These are phyloP conservation scores for Zingel zingel DNA, from an alignment of 2,113 vertebrate species.

Conservation along the genomic window DNA sequence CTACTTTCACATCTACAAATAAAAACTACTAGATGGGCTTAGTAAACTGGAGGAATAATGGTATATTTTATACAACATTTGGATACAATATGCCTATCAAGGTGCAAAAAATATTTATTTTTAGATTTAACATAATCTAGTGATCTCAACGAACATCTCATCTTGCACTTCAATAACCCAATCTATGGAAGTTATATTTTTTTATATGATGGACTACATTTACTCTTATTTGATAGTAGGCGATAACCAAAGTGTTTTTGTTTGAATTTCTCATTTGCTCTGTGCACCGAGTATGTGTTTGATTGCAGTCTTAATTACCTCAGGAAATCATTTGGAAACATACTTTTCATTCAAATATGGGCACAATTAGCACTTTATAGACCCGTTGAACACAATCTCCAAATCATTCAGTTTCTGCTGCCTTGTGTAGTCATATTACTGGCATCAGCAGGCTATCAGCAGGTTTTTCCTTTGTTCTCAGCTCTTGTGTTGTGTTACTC, in stretches of 20 bases:
- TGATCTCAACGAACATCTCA: neutral
- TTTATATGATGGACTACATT: constrained; percentile 4
- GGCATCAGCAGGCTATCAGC: constrained; percentile 68
- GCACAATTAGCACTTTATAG: constrained; percentile 68
- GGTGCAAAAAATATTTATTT: constrained; percentile 10
- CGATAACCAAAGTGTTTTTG: constrained; percentile 28
- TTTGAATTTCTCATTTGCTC: constrained; percentile 32
- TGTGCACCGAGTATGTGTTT: neutral
- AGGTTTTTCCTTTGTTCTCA: constrained; percentile 70
- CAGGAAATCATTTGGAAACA: constrained; percentile 42
- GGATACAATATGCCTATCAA: neutral
- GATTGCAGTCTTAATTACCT: constrained; percentile 52
- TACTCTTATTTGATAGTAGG: neutral
- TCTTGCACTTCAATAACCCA: neutral
- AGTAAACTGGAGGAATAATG: constrained; percentile 1
- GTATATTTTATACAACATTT: constrained; percentile 20
- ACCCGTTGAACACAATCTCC: constrained; percentile 64
- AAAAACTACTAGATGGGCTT: constrained; percentile 17
- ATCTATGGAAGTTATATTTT: neutral
- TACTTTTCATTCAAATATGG: constrained; percentile 56
- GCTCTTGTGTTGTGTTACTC: constrained; percentile 54
- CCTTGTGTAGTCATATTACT: constrained; percentile 58
- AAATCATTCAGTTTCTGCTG: constrained; percentile 58
- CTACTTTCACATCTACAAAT: constrained; percentile 47
- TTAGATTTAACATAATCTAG: neutral